phyloP scores from a whole-genome alignment of 2,888 invertebrate species.

The Orthonychiurus folsomi region DNA sequence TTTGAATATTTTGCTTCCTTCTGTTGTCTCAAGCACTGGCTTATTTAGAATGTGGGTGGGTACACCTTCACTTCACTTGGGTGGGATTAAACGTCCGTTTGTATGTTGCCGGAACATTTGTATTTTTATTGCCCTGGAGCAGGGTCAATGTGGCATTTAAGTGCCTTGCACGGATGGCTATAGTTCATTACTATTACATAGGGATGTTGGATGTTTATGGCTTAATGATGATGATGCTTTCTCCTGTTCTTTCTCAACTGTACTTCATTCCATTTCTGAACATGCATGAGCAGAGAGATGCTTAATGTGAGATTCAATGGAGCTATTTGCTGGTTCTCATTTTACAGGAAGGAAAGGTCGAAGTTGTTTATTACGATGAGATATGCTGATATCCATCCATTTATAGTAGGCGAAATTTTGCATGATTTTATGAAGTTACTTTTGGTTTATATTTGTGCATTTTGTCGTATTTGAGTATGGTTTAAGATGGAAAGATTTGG shows the following conservation, averaged over 20 bases:
- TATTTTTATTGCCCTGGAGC: neutral
- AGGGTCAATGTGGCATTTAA: neutral
- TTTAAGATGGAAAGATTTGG: too few relatives aligned
- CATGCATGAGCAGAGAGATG: too few relatives aligned
- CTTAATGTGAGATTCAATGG: neutral
- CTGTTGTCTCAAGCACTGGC: neutral
- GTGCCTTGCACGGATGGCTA: neutral
- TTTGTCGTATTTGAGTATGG: too few relatives aligned
- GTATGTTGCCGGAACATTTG: neutral
- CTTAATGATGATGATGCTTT: neutral
- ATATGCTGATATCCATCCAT: neutral
- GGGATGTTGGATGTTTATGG: constrained; percentile 1
- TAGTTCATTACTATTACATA: neutral
- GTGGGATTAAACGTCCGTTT: neutral
- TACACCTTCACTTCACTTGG: too few relatives aligned
- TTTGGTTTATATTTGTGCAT: too few relatives aligned
- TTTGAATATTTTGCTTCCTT: too few relatives aligned
- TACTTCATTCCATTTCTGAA: too few relatives aligned
- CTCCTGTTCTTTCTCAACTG: too few relatives aligned
- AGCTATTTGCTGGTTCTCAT: neutral
- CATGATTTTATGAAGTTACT: too few relatives aligned
- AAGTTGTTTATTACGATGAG: neutral
- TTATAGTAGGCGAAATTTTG: too few relatives aligned
- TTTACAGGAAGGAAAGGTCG: neutral
- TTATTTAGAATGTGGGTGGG: neutral